Evolutionary conservation across 1,140 invertebrate genomes (phyloP).

Genomic region (Aculops lycopersici): DNA sequence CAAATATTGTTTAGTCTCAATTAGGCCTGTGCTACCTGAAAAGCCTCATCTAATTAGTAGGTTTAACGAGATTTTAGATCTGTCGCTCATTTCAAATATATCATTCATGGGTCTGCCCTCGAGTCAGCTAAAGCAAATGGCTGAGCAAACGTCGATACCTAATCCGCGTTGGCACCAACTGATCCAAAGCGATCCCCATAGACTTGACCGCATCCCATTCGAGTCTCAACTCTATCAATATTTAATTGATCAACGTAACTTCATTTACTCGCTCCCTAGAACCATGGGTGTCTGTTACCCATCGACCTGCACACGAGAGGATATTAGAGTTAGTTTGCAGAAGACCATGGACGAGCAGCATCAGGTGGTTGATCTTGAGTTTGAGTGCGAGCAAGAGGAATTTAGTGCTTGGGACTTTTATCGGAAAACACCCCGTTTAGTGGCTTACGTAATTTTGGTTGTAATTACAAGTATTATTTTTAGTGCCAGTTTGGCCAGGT

Average conservation of each 20-base stretch:
- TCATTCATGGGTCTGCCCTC: neutral
- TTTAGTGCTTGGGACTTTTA: neutral
- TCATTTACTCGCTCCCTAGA: neutral
- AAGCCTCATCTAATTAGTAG: neutral
- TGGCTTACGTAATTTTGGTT: neutral
- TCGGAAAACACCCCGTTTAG: neutral
- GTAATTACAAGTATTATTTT: neutral
- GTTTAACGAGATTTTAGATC: neutral
- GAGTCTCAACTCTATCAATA: neutral
- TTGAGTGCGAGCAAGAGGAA: neutral
- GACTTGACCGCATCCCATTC: neutral
- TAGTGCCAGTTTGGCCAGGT: neutral
- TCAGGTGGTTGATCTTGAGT: neutral
- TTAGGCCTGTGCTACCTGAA: neutral
- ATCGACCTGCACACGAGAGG: neutral
- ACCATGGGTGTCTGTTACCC: neutral
- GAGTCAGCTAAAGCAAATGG: neutral
- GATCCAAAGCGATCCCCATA: too few relatives aligned
- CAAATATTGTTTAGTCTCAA: neutral
- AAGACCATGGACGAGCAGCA: neutral
- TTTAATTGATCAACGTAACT: neutral
- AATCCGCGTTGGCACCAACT: too few relatives aligned
- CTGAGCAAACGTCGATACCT: too few relatives aligned
- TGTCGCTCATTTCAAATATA: neutral
- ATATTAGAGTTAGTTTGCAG: neutral